Base-by-base conservation (phyloP, 2,888 invertebrate genomes). In the Watsonalla cultraria region DNA sequence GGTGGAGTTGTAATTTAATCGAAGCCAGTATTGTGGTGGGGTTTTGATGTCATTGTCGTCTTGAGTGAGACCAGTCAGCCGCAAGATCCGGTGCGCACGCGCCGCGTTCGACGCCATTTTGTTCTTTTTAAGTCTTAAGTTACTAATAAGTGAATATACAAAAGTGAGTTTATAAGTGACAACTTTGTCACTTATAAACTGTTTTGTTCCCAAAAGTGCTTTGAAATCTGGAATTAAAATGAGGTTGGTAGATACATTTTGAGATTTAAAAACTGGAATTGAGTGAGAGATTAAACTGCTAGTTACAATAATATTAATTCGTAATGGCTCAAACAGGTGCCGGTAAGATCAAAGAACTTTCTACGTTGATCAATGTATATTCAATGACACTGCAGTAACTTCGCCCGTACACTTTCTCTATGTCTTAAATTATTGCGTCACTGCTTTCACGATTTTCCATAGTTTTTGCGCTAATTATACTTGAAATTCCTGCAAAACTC, bases 41-140 rank as follows among this genome's bases (percentile, higher is more conserved):
- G 80, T 61, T 24, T 78, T 74, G 76, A 76, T 79, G 79, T 79
- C 76, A 78, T 76, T 76, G 78, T 78, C 73, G 76, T 76, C 78
- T 48, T 75, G 82, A 76, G 75, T 72, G 75, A 63, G 79, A 76
- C 74, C 84, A 85, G 85, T 87, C 80, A 78, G 80, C 76, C 79
- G 78, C 74, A 72, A 80, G 81, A 74, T 80, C 78, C 80, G 81
- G 80, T 75, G 79, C 79, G 78, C 70, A 65, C 62, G 72, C 75
- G 80, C 68, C 59, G 68, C 60, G 59, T 34, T 51, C 53, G 61
- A 60, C 69, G 76, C 78, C 73, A 79, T 78, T 62, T 80, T 75
- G 71, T 55, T 57, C 56, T 61, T 54, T 51, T 14, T 56, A 65
- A 64, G 55, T 63, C 59, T 65, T 62, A 51, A 51, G 54, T 54